Conservation (phyloP, 1,140 invertebrate genomes). For the Manduca sexta region DNA sequence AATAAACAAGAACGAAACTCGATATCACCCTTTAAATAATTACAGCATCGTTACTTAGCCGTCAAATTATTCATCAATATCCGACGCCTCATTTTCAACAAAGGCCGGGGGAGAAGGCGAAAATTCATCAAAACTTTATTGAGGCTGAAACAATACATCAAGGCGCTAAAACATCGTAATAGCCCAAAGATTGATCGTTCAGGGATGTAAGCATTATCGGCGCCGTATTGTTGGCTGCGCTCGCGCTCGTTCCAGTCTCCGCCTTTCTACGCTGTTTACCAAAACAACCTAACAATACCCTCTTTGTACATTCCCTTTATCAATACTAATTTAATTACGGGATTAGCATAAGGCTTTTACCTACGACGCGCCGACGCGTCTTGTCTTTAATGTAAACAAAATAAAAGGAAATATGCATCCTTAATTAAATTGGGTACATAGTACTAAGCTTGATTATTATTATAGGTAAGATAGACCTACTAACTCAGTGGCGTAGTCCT, state of each 20-base stretch:
- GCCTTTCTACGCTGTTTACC: constrained; percentile 28
- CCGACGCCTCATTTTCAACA: constrained; percentile 55
- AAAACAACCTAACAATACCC: constrained; percentile 39
- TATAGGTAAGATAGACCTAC: too few species aligned
- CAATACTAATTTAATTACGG: constrained; percentile 45
- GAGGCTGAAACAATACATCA: constrained; percentile 71
- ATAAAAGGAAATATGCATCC: too few species aligned
- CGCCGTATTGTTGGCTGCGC: constrained; percentile 36
- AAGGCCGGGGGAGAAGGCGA: constrained; percentile 57
- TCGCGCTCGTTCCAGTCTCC: constrained; percentile 16
- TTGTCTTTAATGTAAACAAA: too few species aligned
- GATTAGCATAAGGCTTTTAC: constrained; percentile 5
- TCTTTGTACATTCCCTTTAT: constrained; percentile 23
- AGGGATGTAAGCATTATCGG: constrained; percentile 57
- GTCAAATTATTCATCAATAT: constrained; percentile 68
- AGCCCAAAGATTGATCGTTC: constrained; percentile 68
- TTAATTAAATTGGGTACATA: too few species aligned
- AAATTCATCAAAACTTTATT: constrained; percentile 73
- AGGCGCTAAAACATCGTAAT: constrained; percentile 71
- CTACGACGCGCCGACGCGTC: too few species aligned
- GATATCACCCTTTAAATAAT: constrained; percentile 43
- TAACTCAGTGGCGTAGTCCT: too few species aligned
- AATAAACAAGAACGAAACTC: constrained; percentile 19
- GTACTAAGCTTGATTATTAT: too few species aligned
- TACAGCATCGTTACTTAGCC: constrained; percentile 50